These are phyloP conservation scores for Glossophaga mutica DNA, from an alignment of 2,797 vertebrate species.

Conservation along the genomic window DNA sequence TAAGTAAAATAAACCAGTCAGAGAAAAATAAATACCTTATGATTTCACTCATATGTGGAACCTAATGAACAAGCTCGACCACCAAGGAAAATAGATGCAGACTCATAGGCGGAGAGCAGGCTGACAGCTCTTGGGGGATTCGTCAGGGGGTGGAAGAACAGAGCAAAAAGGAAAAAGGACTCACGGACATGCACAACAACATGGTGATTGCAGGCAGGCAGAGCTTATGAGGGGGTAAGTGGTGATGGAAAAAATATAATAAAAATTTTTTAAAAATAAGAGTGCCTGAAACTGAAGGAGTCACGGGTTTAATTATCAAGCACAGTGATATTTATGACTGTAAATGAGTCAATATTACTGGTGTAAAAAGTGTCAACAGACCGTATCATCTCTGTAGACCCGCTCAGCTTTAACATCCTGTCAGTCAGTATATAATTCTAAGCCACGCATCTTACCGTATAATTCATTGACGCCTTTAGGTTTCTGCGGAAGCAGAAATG, in stretches of 20 bases:
- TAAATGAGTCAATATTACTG: neutral
- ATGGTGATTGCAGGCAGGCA: neutral
- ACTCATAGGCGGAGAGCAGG: neutral
- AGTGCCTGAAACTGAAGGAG: neutral
- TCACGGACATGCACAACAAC: neutral
- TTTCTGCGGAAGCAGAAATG: neutral
- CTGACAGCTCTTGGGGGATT: neutral
- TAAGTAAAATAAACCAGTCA: neutral
- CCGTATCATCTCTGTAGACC: neutral
- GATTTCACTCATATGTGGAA: neutral
- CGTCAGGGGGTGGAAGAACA: neutral
- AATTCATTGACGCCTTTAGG: neutral
- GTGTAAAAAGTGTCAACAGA: neutral
- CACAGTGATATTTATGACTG: neutral
- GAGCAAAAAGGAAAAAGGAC: neutral
- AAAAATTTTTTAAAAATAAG: neutral
- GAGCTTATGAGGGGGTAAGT: neutral
- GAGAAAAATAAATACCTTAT: neutral
- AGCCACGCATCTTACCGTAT: neutral
- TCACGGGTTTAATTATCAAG: neutral
- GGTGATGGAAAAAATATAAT: neutral
- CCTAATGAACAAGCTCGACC: neutral
- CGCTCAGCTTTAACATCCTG: neutral
- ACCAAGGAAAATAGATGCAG: neutral
- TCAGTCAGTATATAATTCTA: neutral